Evolutionary conservation across 2,113 vertebrate species (phyloP).

Genomic region (Mugil cephalus): DNA sequence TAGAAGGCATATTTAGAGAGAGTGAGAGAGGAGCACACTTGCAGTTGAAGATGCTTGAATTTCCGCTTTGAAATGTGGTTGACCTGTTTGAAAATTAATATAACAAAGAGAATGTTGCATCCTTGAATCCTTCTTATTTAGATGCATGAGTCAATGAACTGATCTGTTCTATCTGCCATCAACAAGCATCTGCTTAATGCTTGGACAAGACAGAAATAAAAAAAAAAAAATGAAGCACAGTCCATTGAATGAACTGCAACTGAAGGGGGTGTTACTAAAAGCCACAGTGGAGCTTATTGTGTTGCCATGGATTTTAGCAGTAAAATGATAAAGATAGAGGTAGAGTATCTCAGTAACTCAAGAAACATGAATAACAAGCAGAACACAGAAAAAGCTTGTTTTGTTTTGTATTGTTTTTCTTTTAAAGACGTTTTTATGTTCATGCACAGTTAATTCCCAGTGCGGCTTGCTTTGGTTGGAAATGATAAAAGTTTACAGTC

Average conservation of each 20-base stretch:
- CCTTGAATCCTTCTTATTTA: background rate
- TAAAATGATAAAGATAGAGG: background rate
- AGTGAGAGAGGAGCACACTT: constrained; percentile 7
- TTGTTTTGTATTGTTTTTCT: no score
- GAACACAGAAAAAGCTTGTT: background rate
- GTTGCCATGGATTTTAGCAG: background rate
- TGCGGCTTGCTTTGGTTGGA: no score
- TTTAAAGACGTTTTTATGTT: no score
- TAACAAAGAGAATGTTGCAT: background rate
- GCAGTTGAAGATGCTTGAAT: constrained; percentile 1
- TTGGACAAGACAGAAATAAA: no score
- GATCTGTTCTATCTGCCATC: background rate
- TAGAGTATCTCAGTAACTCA: background rate
- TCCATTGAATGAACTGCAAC: background rate
- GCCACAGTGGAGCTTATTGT: constrained; percentile 13
- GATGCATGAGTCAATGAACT: background rate
- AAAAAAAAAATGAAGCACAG: constrained; percentile 5
- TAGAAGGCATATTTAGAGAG: constrained; percentile 14
- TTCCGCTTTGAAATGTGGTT: background rate
- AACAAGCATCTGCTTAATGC: no score
- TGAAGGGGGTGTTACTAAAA: background rate
- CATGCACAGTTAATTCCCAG: no score
- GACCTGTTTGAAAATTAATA: background rate
- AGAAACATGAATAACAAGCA: background rate
- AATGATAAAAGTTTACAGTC: no score